Base-by-base conservation (phyloP, 2,888 invertebrate genomes). In the Noctua janthe region DNA sequence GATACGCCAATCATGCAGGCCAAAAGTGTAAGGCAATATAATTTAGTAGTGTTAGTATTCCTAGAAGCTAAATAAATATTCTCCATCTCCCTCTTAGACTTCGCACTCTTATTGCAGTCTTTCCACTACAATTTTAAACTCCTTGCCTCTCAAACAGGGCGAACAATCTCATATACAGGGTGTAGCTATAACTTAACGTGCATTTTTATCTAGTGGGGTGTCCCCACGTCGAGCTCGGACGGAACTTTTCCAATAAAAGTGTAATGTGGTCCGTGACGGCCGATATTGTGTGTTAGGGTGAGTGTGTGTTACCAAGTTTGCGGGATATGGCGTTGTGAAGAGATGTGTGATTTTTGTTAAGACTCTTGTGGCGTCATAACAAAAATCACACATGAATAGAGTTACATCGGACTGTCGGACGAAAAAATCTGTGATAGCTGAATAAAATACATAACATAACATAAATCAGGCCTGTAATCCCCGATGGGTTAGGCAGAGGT, bases 211-310 rank as follows among this genome's bases (percentile, higher is more conserved):
- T 51, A 72, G 56, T 81, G 64, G 67, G 76, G 79, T 85, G 73
- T 69, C 71, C 62, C 70, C 72, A 77, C 74, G 71, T 74, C 64
- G 69, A 35, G 7, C 6, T 20, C 23, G 77, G 64, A 29, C 23
- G 67, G 80, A 94, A 94, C 91, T 94, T 94, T 94, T 93, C 93
- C 91, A 94, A 94, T 94, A 94, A 94, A 94, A 93, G 67, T 83
- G 87, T 92, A 92, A 93, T 92, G 87, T 87, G 88, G 81, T 89
- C 85, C 89, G 88, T 89, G 90, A 91, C 91, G 83, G 85, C 85
- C 89, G 88, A 89, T 88, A 90, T 76, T 82, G 81, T 71, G 66
- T 79, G 62, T 29, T 23, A 15, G 56, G 35, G 72, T 59, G 54
- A 43, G 54, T 75, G 73, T 70, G 74, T 66, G 23, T 43, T 62